Evolutionary conservation across 2,888 invertebrate genomes (phyloP), one percentile per base, ranked within the genome.

Genomic region (Parelbella ahira): DNA sequence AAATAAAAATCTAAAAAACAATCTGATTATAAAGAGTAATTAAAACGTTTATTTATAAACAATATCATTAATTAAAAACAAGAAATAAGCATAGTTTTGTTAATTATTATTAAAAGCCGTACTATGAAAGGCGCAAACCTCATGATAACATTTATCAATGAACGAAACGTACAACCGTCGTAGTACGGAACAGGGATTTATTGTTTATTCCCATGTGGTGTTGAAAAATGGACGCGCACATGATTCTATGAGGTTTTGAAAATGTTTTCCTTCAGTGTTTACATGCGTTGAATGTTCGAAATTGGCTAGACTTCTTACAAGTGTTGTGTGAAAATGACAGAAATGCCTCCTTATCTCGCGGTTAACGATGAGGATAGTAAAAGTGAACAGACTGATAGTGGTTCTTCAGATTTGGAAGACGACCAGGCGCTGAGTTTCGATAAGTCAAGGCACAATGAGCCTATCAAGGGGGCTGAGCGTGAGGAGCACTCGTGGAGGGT

Each of bases 401-500:
- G 84, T 58, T 69, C 71, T 50, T 76, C 75, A 48, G 87, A 87
- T 55, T 76, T 84, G 55, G 88, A 90, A 56, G 93, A 93, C 67
- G 90, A 90, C 72, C 84, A 93, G 66, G 92, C 93, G 33, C 71
- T 94, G 49, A 91, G 93, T 56, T 96, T 93, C 68, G 90, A 90
- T 61, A 89, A 92, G 68, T 91, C 91, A 47, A 89, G 95, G 56
- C 88, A 88, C 53, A 59, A 68, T 42, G 88, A 87, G 58, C 69
- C 76, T 37, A 84, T 88, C 49, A 80, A 81, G 53, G 86, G 83
- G 4, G 68, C 72, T 19, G 83, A 87, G 28, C 95, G 96, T 63
- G 90, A 90, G 43, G 94, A 95, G 60, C 94, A 95, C 62, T 91
- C 93, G 50, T 98, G 97, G 97, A 90, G 97, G 58, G 95, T 97